These are phyloP conservation scores for Poeciliopsis presidionis DNA, from an alignment of 2,797 vertebrate genomes.

Conservation along the genomic window DNA sequence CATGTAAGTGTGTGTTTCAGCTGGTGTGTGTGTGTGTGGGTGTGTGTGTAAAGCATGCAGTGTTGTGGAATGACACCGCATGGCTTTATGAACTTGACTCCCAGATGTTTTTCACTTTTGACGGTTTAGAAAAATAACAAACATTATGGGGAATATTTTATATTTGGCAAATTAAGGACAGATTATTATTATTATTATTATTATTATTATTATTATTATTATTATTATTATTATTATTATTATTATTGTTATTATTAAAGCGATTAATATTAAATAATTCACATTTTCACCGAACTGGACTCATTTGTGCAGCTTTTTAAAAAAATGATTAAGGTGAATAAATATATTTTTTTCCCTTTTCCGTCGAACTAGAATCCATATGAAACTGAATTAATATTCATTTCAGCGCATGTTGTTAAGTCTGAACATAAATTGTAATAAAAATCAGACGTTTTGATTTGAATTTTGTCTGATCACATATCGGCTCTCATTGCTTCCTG, in stretches of 20 bases:
- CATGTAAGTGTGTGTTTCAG: slow-evolving; percentile 11
- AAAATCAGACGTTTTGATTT: not conserved
- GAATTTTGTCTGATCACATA: too few species aligned
- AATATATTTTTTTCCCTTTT: not conserved
- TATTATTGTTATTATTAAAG: not conserved
- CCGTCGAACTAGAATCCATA: not conserved
- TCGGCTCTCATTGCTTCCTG: not conserved
- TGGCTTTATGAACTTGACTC: slow-evolving; percentile 55
- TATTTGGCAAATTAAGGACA: not conserved
- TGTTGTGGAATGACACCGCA: slow-evolving; percentile 72
- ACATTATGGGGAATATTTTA: not conserved
- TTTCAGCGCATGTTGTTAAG: not conserved
- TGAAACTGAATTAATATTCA: not conserved
- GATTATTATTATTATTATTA: not conserved
- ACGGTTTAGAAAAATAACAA: not conserved
- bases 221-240: not conserved
- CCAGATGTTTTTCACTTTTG: slow-evolving; percentile 32
- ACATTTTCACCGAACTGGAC: not conserved
- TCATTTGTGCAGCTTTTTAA: too few species aligned
- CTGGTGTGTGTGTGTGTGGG: slow-evolving; percentile 25
- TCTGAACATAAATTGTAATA: not conserved
- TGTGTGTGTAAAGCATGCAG: slow-evolving; percentile 43
- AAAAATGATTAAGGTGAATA: not conserved
- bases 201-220: not conserved
- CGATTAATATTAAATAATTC: not conserved